Percentiles rank a stretch among this genome's conserved stretches.
Conservation (phyloP, 2,888 invertebrate species). For the Hemaris fuciformis region DNA sequence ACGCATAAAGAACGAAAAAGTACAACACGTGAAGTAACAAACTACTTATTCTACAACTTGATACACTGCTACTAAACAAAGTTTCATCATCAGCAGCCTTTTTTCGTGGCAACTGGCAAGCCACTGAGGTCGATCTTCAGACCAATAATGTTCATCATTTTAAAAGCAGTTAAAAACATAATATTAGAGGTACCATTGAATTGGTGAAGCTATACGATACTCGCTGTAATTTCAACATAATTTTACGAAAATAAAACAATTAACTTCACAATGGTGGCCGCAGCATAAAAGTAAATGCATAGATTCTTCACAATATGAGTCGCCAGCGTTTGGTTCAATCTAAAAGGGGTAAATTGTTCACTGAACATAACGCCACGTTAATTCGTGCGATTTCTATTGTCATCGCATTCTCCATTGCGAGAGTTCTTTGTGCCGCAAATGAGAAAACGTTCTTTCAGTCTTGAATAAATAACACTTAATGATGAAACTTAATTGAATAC, state of each 20-base stretch:
- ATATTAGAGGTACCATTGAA: too few species aligned
- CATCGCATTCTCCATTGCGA: constrained; percentile 26
- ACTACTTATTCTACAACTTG: too few species aligned
- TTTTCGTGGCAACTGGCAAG: too few species aligned
- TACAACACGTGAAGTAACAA: too few species aligned
- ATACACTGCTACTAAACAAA: too few species aligned
- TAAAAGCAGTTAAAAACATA: too few species aligned
- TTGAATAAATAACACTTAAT: background rate
- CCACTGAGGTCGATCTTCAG: too few species aligned
- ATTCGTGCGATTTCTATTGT: constrained; percentile 35
- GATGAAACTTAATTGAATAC: background rate
- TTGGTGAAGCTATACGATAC: too few species aligned
- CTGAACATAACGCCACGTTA: constrained; percentile 29
- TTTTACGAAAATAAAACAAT: background rate
- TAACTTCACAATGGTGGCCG: background rate
- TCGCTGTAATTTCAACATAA: background rate
- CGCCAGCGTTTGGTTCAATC: constrained; percentile 7
- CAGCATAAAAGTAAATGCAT: background rate
- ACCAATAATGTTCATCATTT: too few species aligned
- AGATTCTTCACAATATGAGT: background rate
- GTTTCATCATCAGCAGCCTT: too few species aligned
- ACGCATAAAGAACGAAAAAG: too few species aligned
- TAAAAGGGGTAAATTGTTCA: constrained; percentile 29
- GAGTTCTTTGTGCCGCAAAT: constrained; percentile 1
- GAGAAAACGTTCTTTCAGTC: constrained; percentile 11